Base-by-base conservation (phyloP, 1,140 invertebrate species). In the Scaptomyza montana region DNA sequence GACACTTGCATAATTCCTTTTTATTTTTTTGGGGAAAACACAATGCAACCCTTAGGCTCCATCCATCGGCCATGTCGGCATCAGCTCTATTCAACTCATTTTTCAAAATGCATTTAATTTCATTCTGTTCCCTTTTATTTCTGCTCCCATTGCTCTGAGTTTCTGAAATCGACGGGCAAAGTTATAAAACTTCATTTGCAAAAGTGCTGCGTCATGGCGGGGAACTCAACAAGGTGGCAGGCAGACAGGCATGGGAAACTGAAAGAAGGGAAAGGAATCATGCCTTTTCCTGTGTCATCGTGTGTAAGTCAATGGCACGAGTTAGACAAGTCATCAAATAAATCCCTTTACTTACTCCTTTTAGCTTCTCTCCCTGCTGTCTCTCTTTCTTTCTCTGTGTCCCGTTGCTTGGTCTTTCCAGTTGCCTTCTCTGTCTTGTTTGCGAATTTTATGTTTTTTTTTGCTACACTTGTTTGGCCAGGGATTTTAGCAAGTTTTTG, bases 91-190 rank as follows among this genome's bases (percentile, higher is more conserved):
- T 25, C 21, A 25, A 25, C 21, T 25, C 77, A 85, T 85, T 85
- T 84, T 85, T 85, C 77, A 85, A 80, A 85, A 85, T 85, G 80
- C 80, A 85, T 85, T 85, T 85, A 85, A 85, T 85, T 85, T 85
- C 80, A 68, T 85, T 80, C 77, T 66, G 77, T 84, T 84, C 43
- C 3, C 39, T 43, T 39, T 10, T 43, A 45, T 6, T 39, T 56
- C 36, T 30, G 21, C 60, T 63, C 30, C 30, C 30, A 6, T 33
- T 33, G 30, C 3, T 7, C 74, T 67, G 79, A 75, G 55, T 67
- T 39, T 39, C 64, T 25, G 39, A 80, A 79, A 84, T 82, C 75
- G 75, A 67, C 60, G 72, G 75, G 72, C 67, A 80, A 85, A 85
- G 80, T 85, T 85, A 69, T 80, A 80, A 85, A 85, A 85, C 80